Base-by-base conservation (phyloP, 2,113 vertebrate genomes). In the Cyanoliseus patagonus region DNA sequence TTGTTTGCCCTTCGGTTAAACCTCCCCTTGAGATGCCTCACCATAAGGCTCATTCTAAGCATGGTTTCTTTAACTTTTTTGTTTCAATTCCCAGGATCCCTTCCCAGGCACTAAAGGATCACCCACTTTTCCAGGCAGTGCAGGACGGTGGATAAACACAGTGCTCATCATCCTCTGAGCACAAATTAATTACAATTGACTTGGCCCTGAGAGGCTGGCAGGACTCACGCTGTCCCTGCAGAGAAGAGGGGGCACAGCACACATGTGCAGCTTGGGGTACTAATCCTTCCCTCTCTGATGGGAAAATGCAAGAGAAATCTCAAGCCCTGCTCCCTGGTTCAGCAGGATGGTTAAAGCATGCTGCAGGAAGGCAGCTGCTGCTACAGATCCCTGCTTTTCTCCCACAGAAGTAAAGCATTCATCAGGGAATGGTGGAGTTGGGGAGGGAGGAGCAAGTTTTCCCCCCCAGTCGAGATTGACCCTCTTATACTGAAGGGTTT, bases 1-100 rank as follows among this genome's bases (percentile, higher is more conserved):
- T 46, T 57, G 31, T 78, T 92, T 93, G 51, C 61, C 77, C 47
- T 95, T 88, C 61, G 33, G 85, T 91, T 91, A 96, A 94, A 74
- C 25, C 53, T 94, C 27, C 53, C 42, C 17, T 86, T 67, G 68
- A 88, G 55, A 83, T 30, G 12, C 31, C 27, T 88, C 77, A n/a
- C 33, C 53, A 47, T 39, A 63, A 92, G 17, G 39, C 39, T 90
- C 7, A 77, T 51, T 51, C 3, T 19, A 13, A 22, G 90, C 46
- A 63, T 7, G 14, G 22, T 25, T 24, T 37, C 88, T 37, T 72
- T 22, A 30, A 14, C 19, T 27, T 23, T 31, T 66, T 62, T 46
- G 13, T 63, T 59, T 75, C 16, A 24, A 37, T 81, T 90, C 86
- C 42, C 66, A 88, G 27, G 53, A 78, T 92, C 35, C 30, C 35